Evolutionary conservation across 2,888 invertebrate genomes (phyloP), one percentile per base, ranked within the genome.

Genomic region (Monoplex corrugatus): DNA sequence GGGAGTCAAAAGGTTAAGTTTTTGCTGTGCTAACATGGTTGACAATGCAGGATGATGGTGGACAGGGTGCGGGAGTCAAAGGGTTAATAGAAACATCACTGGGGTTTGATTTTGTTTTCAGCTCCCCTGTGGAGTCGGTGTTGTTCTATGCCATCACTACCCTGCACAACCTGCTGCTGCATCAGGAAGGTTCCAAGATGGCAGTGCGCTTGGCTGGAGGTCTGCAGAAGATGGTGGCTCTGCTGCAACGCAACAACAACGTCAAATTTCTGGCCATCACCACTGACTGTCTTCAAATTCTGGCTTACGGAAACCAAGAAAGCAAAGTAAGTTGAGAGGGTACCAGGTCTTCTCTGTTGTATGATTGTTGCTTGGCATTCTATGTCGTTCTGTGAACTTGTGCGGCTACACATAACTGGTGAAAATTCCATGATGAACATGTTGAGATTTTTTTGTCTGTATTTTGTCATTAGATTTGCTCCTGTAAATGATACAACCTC

Each of bases 91-190:
- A n/a, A n/a, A n/a, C n/a, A n/a, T n/a, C n/a, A n/a, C n/a, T n/a
- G n/a, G n/a, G n/a, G n/a, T n/a, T n/a, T n/a, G n/a, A 75, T 38
- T 87, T 57, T 44, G 87, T 85, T 90, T 94, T 10, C 95, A 97
- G 98, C 94, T 99, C 99, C 6, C 98, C 99, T 0, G 98, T 99
- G 72, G 99, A 99, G 96, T 98, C 98, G 57, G 99, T 99, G 50
- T 97, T 99, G 72, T 99, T 99, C 96, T 99, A 99, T 95, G 99
- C 99, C 13, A 99, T 99, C 92, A 99, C 99, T 1, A 99, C 99
- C 38, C 97, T 99, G 86, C 99, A 99, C 96, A 99, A 99, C 96
- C 97, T 99, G 75, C 97, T 99, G 88, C 97, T 99, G 89, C 99
- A 99, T 96, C 99, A 99, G 96, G 99, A 99, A 95, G 99, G 98